These are phyloP conservation scores for Pycnomerus fuliginosus DNA, from an alignment of 2,888 invertebrate genomes.

Conservation along the genomic window DNA sequence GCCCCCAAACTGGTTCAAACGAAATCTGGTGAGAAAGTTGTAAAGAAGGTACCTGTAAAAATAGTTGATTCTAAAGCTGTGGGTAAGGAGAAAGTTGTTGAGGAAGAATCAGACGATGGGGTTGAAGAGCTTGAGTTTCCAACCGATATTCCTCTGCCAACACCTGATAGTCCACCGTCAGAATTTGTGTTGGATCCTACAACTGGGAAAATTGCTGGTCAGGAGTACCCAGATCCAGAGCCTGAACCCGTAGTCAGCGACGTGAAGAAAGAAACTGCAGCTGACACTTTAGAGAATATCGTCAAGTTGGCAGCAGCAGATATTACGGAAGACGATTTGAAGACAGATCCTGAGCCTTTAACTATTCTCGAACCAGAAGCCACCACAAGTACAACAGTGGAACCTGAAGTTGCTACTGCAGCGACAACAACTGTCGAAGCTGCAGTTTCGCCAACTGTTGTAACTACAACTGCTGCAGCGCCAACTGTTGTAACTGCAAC, in stretches of 20 bases:
- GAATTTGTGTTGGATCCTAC: constrained; percentile 71
- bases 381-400: too few relatives aligned
- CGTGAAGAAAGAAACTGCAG: constrained; percentile 14
- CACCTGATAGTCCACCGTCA: constrained; percentile 64
- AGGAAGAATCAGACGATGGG: constrained; percentile 55
- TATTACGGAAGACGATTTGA: constrained; percentile 44
- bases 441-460: background rate
- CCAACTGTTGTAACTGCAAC: constrained; percentile 1
- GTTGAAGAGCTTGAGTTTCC: constrained; percentile 69
- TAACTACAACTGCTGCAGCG: too few relatives aligned
- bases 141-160: constrained; percentile 55
- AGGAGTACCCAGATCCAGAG: constrained; percentile 42
- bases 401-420: too few relatives aligned
- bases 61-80: too few relatives aligned
- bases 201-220: constrained; percentile 56
- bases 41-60: too few relatives aligned
- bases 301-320: constrained; percentile 49
- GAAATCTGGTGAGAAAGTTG: too few relatives aligned
- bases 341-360: too few relatives aligned
- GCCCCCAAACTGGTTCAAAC: too few relatives aligned
- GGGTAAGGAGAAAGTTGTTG: too few relatives aligned
- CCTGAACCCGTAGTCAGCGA: constrained; percentile 29
- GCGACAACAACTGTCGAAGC: background rate
- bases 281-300: constrained; percentile 42
- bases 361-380: constrained; percentile 8